Evolutionary conservation across 2,113 vertebrate genomes (phyloP), one percentile per base, ranked within the genome.

Genomic region (Tetrao urogallus): DNA sequence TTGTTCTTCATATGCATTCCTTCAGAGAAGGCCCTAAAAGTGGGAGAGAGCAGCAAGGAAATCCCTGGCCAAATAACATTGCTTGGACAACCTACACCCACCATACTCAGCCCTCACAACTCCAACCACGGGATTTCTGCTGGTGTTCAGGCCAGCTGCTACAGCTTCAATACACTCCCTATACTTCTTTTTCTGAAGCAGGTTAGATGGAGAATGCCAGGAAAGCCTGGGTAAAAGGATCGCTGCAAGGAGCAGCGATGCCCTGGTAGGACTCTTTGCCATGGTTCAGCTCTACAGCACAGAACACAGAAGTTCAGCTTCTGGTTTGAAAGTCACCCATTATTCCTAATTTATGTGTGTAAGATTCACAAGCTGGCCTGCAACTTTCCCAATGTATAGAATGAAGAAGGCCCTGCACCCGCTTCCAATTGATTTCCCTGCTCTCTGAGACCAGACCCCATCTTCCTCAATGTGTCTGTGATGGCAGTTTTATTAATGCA

Each of bases 401-500:
- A 84, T 57, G 28, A 47, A 89, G 65, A 76, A 88, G 7, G 16
- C 85, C 50, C 88, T 27, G n/a, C 34, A 11, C 8, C 25, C 24
- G 28, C 45, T 58, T 80, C 28, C 56, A 66, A 32, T 47, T 45
- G 65, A 90, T 78, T 65, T 48, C 42, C 18, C 34, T 30, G 40
- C 47, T 93, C 47, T 69, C 54, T 72, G 61, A 86, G 21, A 57
- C 19, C 38, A 34, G 10, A 34, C n/a, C 63, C 16, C 24, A 25
- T 83, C 72, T 70, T 79, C 73, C 61, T 67, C 80, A 42, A 7
- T 8, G 30, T 75, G 22, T 48, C 79, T 93, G 43, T 69, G 82
- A 77, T 2, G 0, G 77, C 63, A 90, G 58, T 92, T 97, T 95
- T 95, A 88, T 92, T 86, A 95, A 95, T 91, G 77, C 84, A 95